These are phyloP conservation scores for Donacobius atricapilla DNA, from an alignment of 2,113 vertebrate genomes.

Conservation along the genomic window DNA sequence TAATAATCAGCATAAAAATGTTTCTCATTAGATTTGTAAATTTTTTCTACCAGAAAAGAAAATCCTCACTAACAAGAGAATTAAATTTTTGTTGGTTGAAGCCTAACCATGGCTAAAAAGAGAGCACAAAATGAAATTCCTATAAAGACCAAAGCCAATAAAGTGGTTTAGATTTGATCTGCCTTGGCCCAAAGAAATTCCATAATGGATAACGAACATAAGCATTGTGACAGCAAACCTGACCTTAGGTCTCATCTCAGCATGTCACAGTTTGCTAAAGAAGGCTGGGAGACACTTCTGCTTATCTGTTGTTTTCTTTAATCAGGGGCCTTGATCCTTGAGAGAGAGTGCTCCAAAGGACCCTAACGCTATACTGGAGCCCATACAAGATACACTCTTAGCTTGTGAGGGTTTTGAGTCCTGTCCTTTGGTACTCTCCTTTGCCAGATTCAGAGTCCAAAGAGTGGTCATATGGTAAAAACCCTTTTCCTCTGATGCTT, in stretches of 20 bases:
- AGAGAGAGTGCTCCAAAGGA: neutral
- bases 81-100: neutral
- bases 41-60: neutral
- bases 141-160: neutral
- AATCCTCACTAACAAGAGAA: neutral
- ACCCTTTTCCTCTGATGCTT: neutral
- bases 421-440: neutral
- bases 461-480: neutral
- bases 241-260: neutral
- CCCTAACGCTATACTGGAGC: neutral
- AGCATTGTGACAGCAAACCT: neutral
- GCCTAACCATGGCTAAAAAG: neutral
- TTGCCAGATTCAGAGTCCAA: neutral
- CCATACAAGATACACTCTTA: neutral
- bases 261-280: neutral
- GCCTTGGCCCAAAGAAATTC: neutral
- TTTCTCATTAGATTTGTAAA: neutral
- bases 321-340: neutral
- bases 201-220: neutral
- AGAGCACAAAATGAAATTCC: neutral
- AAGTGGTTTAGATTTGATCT: neutral
- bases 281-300: neutral
- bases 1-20: neutral
- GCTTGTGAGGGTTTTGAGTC: neutral
- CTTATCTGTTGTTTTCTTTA: conserved; percentile 7